phyloP scores from a whole-genome alignment of 2,888 invertebrate genomes.

The Heliconius ismenius region DNA sequence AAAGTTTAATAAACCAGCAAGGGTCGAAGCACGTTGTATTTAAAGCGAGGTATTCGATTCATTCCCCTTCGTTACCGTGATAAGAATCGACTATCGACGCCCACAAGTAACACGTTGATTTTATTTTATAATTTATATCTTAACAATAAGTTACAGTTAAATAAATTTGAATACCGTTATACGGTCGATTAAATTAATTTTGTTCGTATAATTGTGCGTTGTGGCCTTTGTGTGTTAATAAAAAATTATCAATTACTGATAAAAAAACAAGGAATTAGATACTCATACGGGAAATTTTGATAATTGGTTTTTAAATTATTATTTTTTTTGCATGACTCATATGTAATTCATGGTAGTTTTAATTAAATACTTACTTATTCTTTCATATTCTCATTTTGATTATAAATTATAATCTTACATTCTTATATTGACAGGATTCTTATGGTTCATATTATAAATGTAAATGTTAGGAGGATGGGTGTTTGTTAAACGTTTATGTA shows the following conservation, averaged over 20 bases:
- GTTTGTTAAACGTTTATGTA: no score
- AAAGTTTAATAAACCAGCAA: slow-evolving; percentile 14
- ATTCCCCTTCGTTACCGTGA: slow-evolving; percentile 3
- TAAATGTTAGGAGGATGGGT: no score
- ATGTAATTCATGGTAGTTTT: no score
- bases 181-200: slow-evolving; percentile 29
- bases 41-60: slow-evolving; percentile 15
- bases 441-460: no score
- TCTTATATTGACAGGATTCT: no score
- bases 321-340: neutral
- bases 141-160: slow-evolving; percentile 23
- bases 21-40: slow-evolving; percentile 3
- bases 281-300: neutral
- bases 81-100: slow-evolving; percentile 16
- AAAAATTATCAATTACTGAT: slow-evolving; percentile 11
- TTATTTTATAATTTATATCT: slow-evolving; percentile 21
- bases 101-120: slow-evolving; percentile 26
- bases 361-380: no score
- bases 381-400: no score
- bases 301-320: no score
- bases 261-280: slow-evolving; percentile 3
- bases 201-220: slow-evolving; percentile 22
- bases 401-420: no score
- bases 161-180: slow-evolving; percentile 33
- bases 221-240: slow-evolving; percentile 6